phyloP scores from a whole-genome alignment of 2,888 invertebrate species.

The Pegoplata infirma region DNA sequence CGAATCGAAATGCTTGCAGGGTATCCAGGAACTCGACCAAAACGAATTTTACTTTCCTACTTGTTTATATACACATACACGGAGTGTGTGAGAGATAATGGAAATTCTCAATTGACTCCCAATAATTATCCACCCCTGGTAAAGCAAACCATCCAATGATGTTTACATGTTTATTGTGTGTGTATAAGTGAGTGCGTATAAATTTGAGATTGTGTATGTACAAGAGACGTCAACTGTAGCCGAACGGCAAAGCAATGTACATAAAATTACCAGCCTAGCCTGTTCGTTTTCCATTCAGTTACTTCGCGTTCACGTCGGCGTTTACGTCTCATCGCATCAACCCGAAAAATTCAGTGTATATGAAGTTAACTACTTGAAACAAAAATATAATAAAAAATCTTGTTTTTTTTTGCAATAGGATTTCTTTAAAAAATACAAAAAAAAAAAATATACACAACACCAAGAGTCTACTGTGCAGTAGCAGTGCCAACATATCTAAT shows the following conservation, averaged over 20 bases:
- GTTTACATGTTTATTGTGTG: conserved; percentile 22
- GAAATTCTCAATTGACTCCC: background rate
- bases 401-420: conserved; percentile 54
- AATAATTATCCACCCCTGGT: background rate
- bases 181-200: conserved; percentile 32
- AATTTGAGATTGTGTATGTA: conserved; percentile 14
- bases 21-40: no score
- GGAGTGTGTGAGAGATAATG: background rate
- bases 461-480: conserved; percentile 59
- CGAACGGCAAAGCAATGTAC: conserved; percentile 61
- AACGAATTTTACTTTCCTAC: no score
- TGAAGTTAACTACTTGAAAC: conserved; percentile 54
- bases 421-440: conserved; percentile 45
- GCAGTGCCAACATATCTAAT: conserved; percentile 57
- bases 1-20: no score
- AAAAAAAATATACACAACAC: conserved; percentile 26
- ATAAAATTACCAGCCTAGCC: conserved; percentile 52
- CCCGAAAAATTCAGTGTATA: conserved; percentile 43
- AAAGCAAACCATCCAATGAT: background rate
- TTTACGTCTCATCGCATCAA: conserved; percentile 56
- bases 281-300: conserved; percentile 59
- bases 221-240: conserved; percentile 61
- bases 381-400: conserved; percentile 38
- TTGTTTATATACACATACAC: background rate
- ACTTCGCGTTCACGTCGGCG: conserved; percentile 61